Base-by-base conservation (phyloP, 2,888 invertebrate species). In the Apamea epomidion region DNA sequence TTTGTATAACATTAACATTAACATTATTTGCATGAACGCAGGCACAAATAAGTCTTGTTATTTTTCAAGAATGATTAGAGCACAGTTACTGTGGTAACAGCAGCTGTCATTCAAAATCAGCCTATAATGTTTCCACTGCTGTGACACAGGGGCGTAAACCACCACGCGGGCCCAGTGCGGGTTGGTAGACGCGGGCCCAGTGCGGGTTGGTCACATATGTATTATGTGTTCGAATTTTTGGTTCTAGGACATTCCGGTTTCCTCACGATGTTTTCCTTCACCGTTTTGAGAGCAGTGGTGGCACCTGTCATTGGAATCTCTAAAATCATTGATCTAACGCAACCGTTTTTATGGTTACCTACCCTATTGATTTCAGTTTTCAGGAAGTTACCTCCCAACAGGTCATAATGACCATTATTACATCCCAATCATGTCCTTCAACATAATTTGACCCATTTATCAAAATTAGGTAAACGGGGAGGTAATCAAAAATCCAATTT, bases 401-500 rank as follows among this genome's bases (percentile, higher is more conserved):
- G 25, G 25, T 32, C 32, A 29, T 51, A 25, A 32, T 32, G 0
- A 42, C 29, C 14, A 21, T 10, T 42, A 80, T 54, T 21, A 74
- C 0, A 48, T 67, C 1, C 16, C 32, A 67, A 60, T 82, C 7
- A 60, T 51, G 18, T 25, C 25, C n/a, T 45, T 45, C n/a, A 68
- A 29, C 10, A 69, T 69, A 69, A 81, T 82, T 75, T 45, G 14
- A 69, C 4, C 62, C 45, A 70, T 77, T 76, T 58, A 76, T 64
- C 45, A 69, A 64, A 69, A 81, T 69, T 81, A 54, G 1, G 25
- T 54, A 58, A 76, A 76, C 45, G 62, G 1, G 6, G 69, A 78
- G 5, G 84, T 82, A 78, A 78, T 84, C 45, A 79, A 84, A 78
- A 84, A 84, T 58, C 71, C 62, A 67, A 85, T 81, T 83, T 81